Percentiles rank a stretch among this genome's conserved stretches.
Conservation (phyloP, 2,797 vertebrate genomes). For the Enteromius paludinosus region DNA sequence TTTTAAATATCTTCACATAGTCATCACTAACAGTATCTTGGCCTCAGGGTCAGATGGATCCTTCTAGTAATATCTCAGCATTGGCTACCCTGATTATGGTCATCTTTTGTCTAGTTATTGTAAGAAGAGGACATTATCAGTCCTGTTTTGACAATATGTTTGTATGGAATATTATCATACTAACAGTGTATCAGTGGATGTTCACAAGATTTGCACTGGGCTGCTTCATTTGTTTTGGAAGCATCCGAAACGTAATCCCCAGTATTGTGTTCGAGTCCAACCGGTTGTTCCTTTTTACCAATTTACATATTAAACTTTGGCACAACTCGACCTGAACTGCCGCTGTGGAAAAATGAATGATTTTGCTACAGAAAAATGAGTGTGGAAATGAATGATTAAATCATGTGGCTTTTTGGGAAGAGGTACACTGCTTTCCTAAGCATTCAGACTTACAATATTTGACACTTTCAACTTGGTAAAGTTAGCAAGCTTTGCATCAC, state of each 20-base stretch:
- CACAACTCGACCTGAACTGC: background rate
- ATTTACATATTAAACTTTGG: background rate
- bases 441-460: conserved; percentile 3
- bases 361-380: conserved; percentile 1
- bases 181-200: background rate
- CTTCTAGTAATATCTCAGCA: conserved; percentile 22
- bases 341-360: background rate
- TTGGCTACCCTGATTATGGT: conserved; percentile 20
- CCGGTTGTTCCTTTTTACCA: conserved; percentile 3
- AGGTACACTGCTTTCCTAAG: background rate
- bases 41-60: background rate
- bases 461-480: background rate
- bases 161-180: conserved; percentile 4
- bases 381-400: background rate
- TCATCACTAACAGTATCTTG: conserved; percentile 24
- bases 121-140: conserved; percentile 14
- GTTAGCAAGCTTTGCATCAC: background rate
- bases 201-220: background rate
- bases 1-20: conserved; percentile 21
- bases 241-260: background rate
- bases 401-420: conserved; percentile 19
- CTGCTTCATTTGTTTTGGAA: background rate
- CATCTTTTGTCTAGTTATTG: conserved; percentile 22
- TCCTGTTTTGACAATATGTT: conserved; percentile 10
- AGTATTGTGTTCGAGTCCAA: background rate